Conservation (phyloP, 2,797 vertebrate genomes). For the Momotus momota region DNA sequence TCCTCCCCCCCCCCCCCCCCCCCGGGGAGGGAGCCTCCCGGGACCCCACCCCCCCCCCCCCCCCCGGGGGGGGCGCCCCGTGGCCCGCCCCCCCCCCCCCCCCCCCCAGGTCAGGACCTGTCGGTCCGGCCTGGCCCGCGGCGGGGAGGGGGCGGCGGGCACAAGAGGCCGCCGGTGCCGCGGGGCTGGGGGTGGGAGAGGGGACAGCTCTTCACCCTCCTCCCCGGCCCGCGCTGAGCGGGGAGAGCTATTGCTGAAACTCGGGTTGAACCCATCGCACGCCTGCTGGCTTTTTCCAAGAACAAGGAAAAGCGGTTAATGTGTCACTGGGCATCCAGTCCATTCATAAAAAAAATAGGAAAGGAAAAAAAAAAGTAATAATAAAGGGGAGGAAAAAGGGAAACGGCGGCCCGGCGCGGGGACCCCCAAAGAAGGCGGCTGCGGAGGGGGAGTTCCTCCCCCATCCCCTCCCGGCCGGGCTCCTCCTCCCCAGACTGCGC, state of each 20-base stretch:
- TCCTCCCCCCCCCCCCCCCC: background rate
- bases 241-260: background rate
- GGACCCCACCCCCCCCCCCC: background rate
- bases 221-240: too few relatives aligned
- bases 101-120: background rate
- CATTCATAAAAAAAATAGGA: slow-evolving; percentile 72
- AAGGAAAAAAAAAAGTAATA: background rate
- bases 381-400: background rate
- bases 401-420: background rate
- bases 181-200: background rate
- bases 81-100: background rate
- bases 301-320: slow-evolving; percentile 61
- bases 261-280: background rate
- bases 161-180: background rate
- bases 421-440: slow-evolving; percentile 77
- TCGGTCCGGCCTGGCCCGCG: background rate
- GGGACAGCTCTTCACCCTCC: background rate
- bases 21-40: background rate
- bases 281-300: slow-evolving; percentile 38
- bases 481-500: slow-evolving; percentile 84
- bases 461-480: background rate
- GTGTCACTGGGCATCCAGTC: slow-evolving; percentile 77
- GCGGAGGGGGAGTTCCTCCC: slow-evolving; percentile 11
- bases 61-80: background rate
- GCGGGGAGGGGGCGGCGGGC: too few relatives aligned